Conservation (phyloP, 1,140 invertebrate genomes). For the Cotesia glomerata region DNA sequence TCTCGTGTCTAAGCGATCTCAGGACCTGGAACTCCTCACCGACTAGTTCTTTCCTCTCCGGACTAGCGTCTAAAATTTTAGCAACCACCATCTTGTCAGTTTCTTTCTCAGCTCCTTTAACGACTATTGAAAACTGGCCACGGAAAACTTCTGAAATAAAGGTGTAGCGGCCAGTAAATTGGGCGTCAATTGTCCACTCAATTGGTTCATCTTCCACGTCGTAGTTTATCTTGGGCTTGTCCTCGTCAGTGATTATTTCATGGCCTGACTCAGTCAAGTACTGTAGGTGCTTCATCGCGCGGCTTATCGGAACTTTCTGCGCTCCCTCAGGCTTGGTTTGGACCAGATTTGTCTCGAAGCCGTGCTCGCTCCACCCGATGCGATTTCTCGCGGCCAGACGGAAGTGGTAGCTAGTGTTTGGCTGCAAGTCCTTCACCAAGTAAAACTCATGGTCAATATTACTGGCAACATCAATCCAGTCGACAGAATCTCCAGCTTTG, state of each 20-base stretch:
- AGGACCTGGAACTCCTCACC: slow-evolving; percentile 84
- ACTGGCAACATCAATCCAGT: slow-evolving; percentile 86
- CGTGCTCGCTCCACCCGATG: slow-evolving; percentile 90
- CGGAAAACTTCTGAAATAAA: slow-evolving; percentile 83
- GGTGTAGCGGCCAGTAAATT: slow-evolving; percentile 75
- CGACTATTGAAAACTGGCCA: slow-evolving; percentile 84
- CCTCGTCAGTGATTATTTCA: slow-evolving; percentile 70
- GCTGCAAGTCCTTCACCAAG: slow-evolving; percentile 77
- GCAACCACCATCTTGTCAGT: slow-evolving; percentile 76
- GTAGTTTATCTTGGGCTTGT: slow-evolving; percentile 73
- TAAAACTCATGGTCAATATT: slow-evolving; percentile 96
- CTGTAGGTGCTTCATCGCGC: slow-evolving; percentile 83
- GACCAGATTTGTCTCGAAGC: slow-evolving; percentile 74
- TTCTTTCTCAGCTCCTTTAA: slow-evolving; percentile 80
- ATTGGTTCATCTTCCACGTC: slow-evolving; percentile 75
- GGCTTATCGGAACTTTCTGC: slow-evolving; percentile 75
- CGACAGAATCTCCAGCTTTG: slow-evolving; percentile 74
- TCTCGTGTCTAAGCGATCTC: slow-evolving; percentile 81
- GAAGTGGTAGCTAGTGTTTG: slow-evolving; percentile 86
- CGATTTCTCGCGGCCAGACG: slow-evolving; percentile 86
- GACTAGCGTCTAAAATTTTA: slow-evolving; percentile 77
- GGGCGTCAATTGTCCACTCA: slow-evolving; percentile 72
- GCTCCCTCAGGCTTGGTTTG: slow-evolving; percentile 73
- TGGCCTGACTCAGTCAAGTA: slow-evolving; percentile 81
- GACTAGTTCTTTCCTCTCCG: slow-evolving; percentile 71